Percentiles rank a stretch among this genome's conserved stretches.
These are phyloP conservation scores for Taurulus bubalis DNA, from an alignment of 2,113 vertebrate species.

Conservation along the genomic window DNA sequence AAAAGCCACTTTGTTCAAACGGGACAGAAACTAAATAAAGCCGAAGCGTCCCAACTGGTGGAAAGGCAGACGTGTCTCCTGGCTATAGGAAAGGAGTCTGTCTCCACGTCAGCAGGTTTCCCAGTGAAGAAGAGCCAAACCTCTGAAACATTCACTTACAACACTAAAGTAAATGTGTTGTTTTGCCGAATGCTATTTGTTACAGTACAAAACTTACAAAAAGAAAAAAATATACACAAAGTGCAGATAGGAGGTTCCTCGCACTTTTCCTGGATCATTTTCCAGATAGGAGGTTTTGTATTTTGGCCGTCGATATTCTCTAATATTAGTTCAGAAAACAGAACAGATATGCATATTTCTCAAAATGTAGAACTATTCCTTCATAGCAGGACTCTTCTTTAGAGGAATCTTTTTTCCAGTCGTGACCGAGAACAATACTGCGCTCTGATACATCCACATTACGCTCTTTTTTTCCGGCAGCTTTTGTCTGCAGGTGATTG, in stretches of 20 bases:
- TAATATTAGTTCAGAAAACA: background rate
- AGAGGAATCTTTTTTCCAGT: background rate
- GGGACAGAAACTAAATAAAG: too few relatives aligned
- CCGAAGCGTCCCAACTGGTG: background rate
- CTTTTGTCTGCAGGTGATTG: constrained; percentile 44
- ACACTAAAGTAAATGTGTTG: too few relatives aligned
- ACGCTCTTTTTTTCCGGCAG: constrained; percentile 8
- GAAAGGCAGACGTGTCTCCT: background rate
- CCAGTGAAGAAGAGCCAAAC: too few relatives aligned
- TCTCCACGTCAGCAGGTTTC: background rate
- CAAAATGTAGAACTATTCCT: background rate
- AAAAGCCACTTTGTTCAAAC: too few relatives aligned
- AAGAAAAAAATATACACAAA: too few relatives aligned
- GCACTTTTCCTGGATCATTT: too few relatives aligned
- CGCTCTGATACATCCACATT: background rate
- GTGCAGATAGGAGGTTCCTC: too few relatives aligned
- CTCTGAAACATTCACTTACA: too few relatives aligned
- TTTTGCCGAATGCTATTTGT: too few relatives aligned
- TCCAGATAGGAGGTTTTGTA: too few relatives aligned
- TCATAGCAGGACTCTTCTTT: background rate
- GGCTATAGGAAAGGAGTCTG: background rate
- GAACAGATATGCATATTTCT: background rate
- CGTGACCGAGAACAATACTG: background rate
- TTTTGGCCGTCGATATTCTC: too few relatives aligned
- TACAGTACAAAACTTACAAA: too few relatives aligned